Conservation (phyloP, 2,113 vertebrate genomes). For the Rhinoptilus africanus region DNA sequence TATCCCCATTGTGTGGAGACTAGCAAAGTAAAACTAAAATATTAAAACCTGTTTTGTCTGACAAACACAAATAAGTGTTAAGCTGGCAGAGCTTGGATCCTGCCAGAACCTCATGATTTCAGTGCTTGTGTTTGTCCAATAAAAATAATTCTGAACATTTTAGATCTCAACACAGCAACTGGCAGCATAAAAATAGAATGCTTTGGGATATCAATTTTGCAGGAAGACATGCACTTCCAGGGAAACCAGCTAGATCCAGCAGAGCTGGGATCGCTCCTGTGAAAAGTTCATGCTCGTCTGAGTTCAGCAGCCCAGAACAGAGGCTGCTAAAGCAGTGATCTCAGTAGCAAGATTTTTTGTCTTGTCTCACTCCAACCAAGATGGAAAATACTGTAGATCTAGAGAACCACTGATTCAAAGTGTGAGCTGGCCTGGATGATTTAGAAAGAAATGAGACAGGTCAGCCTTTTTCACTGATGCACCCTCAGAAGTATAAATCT, state of each 20-base stretch:
- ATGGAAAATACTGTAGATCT: background rate
- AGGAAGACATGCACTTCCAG: constrained; percentile 8
- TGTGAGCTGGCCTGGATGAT: background rate
- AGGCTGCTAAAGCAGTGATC: background rate
- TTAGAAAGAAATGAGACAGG: background rate
- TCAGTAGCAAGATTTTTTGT: background rate
- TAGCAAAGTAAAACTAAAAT: constrained; percentile 3
- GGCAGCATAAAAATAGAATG: constrained; percentile 39
- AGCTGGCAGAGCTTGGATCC: background rate
- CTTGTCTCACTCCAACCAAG: background rate
- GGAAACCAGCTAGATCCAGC: background rate
- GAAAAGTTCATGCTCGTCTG: background rate
- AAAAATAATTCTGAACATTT: constrained; percentile 14
- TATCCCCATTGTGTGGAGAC: background rate
- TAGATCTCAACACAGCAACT: background rate
- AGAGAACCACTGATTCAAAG: background rate
- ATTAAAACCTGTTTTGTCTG: constrained; percentile 2
- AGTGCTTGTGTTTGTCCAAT: constrained; percentile 32
- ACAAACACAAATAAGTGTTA: background rate
- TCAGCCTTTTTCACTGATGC: background rate
- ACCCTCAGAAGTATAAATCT: background rate
- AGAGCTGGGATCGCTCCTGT: background rate
- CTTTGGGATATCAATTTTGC: constrained; percentile 2
- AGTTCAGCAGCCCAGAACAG: background rate
- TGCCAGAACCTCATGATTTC: background rate